Evolutionary conservation across 2,113 vertebrate genomes (phyloP), one percentile per base, ranked within the genome.

Genomic region (Syrrhaptes paradoxus): DNA sequence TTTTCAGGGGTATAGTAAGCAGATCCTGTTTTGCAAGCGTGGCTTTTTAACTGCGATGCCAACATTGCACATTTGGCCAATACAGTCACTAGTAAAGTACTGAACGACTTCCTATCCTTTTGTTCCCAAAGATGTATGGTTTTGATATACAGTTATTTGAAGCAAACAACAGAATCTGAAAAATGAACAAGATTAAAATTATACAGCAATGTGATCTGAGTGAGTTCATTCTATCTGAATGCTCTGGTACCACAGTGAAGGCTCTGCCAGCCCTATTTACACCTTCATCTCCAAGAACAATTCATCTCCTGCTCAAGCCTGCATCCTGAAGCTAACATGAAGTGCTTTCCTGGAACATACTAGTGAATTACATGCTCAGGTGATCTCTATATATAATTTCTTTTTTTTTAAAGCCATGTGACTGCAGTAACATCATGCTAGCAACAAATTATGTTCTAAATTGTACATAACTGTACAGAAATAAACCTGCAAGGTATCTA

Each of bases 331-430:
- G 85, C 38, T 62, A 74, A 61, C 58, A 52, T 75, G 87, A 90
- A 62, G 49, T 72, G 54, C 46, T 57, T 74, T 91, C 57, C 86
- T 93, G 66, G 61, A 95, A 85, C 46, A 89, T 26, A 34, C 45
- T 68, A 67, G 22, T 52, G 62, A 92, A 38, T 22, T 92, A 41
- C 67, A 65, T 61, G 58, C 49, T 70, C 41, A 94, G 58, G 81
- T 34, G 59, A 75, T 81, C 22, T 29, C 57, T 54, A 6, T 29
- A 66, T 73, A 46, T 83, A 41, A 41, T 41, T 41, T 41, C 9
- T 83, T 75, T 85, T 65, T 80, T 96, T 93, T 94, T 95, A 88
- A 85, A 95, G 48, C 31, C 25, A 71, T 29, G 24, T 52, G 46
- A 55, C 80, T 83, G 13, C 75, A 85, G 32, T 73, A 84, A 92